Base-by-base conservation (phyloP, 1,140 invertebrate species). In the Drosophila nikananu region DNA sequence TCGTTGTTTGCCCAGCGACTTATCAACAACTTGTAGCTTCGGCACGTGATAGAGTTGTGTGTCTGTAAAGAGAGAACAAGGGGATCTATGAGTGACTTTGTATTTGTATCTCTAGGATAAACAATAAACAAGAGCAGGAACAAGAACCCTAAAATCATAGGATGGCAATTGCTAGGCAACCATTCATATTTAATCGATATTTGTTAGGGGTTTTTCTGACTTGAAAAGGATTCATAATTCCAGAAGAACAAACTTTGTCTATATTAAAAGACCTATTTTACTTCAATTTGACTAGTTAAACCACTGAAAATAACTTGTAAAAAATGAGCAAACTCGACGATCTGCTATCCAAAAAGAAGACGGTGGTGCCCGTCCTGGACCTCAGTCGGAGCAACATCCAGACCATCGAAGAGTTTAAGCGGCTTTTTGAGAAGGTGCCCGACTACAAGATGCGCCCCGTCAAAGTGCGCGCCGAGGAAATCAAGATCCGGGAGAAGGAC, bases 371-470 rank as follows among this genome's bases (percentile, higher is more conserved):
- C 57, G 96, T 98, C 70, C 94, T 98, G 6, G 97, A 98, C 93
- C 94, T 98, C 60, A 97, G 96, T 57, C 96, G 96, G 93, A 95
- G 95, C n/a, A 95, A 96, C 5, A 95, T 95, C 42, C 96, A 95
- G 74, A 95, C 95, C 19, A 95, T 95, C 72, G 97, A 98, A 83
- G 97, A 98, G 87, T 97, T 97, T 79, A 95, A 96, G 76, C 95
- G 95, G 59, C 94, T 97, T 25, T 94, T 97, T 80, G 97, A 98
- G 77, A 97, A 97, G 93, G 96, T 98, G 25, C 97, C 97, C 1
- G 97, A 98, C 86, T 98, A 97, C 83, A 97, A 97, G 93, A 97
- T 98, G 57, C 95, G 97, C 79, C 95, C 97, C 0, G 97, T 98
- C 93, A 98, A 97, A 94, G 95, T 96, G 15, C 94, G 94, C 55